These are phyloP conservation scores for Rhynchotus rufescens DNA, from an alignment of 2,797 vertebrate species.

Conservation along the genomic window DNA sequence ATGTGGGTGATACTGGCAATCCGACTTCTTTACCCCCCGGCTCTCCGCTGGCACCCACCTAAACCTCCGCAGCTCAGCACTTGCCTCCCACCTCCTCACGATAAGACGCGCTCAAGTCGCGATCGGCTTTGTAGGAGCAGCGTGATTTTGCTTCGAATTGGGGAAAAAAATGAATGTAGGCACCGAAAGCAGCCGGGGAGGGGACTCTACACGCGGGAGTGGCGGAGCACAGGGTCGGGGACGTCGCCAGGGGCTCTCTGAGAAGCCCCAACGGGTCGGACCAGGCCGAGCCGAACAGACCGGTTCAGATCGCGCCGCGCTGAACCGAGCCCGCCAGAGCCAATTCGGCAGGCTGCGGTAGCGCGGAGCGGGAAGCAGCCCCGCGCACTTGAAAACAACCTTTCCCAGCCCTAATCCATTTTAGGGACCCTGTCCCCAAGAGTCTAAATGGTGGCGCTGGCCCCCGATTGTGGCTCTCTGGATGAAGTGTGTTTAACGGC, in stretches of 20 bases:
- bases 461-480: rapidly evolving
- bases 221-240: too few species aligned
- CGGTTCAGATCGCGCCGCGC: too few species aligned
- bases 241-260: too few species aligned
- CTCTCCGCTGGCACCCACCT: not conserved
- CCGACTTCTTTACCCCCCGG: not conserved
- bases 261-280: too few species aligned
- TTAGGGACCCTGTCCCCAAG: not conserved
- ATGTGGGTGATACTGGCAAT: slow-evolving; percentile 36
- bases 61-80: slow-evolving; percentile 4
- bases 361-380: not conserved
- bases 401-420: not conserved
- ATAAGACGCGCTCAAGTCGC: not conserved
- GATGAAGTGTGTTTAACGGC: not conserved
- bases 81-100: slow-evolving; percentile 47
- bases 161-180: not conserved
- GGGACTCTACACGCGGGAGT: not conserved
- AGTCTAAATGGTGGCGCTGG: not conserved
- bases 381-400: not conserved
- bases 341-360: not conserved
- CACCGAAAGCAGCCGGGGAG: not conserved
- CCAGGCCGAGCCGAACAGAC: too few species aligned
- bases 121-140: not conserved
- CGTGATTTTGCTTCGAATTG: not conserved
- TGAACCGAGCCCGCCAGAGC: too few species aligned